Percentiles rank a stretch among this genome's conserved stretches.
Conservation (phyloP, 2,888 invertebrate species). For the Ochropacha duplaris region DNA sequence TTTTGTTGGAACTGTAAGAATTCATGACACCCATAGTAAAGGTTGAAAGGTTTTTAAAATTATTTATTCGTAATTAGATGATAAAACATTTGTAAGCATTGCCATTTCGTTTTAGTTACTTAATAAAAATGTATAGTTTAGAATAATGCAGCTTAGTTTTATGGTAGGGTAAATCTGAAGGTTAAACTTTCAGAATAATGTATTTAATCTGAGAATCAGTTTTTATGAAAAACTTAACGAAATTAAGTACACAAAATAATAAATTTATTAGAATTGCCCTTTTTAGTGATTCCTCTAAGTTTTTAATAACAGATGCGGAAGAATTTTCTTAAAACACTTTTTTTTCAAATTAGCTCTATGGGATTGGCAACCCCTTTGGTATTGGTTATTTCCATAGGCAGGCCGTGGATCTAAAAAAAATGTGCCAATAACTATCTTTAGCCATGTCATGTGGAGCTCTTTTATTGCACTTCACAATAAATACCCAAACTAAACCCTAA, state of each 20-base stretch:
- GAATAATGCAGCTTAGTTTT: slow-evolving; percentile 39
- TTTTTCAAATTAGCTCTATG: too few species aligned
- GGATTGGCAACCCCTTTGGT: too few species aligned
- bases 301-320: background rate
- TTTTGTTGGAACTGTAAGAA: too few species aligned
- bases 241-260: slow-evolving; percentile 14
- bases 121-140: slow-evolving; percentile 32
- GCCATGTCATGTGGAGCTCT: too few species aligned
- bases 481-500: too few species aligned
- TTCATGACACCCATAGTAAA: slow-evolving; percentile 11
- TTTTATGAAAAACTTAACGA: slow-evolving; percentile 45
- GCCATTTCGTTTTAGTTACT: slow-evolving; percentile 67
- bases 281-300: background rate
- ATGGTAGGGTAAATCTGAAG: slow-evolving; percentile 35
- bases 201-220: slow-evolving; percentile 21
- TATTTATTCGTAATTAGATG: slow-evolving; percentile 26
- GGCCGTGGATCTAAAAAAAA: too few species aligned
- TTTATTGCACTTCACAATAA: too few species aligned
- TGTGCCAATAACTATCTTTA: too few species aligned
- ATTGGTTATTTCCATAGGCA: too few species aligned
- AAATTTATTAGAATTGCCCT: background rate
- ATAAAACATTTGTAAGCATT: slow-evolving; percentile 52
- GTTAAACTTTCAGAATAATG: slow-evolving; percentile 52
- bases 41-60: background rate
- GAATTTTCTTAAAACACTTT: too few species aligned